Evolutionary conservation across 2,888 invertebrate species (phyloP).

Genomic region (Ormyrus nitidulus): DNA sequence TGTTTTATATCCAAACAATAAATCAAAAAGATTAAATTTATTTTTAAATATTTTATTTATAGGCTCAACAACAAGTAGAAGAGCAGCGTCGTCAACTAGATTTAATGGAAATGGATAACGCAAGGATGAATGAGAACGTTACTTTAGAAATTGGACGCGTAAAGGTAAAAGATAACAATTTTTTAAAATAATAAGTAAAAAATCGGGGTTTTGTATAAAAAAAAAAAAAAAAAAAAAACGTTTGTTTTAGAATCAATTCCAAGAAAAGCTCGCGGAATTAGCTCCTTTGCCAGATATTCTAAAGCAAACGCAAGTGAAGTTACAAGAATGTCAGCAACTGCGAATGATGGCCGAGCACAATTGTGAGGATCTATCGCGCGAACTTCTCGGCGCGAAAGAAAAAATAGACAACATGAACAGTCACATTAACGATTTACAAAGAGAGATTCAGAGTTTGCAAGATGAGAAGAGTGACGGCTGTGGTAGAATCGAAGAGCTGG

Average conservation of each 20-base stretch:
- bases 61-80: slow-evolving; percentile 84
- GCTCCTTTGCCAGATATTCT: slow-evolving; percentile 83
- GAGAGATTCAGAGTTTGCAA: slow-evolving; percentile 65
- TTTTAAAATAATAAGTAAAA: not conserved
- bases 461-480: slow-evolving; percentile 62
- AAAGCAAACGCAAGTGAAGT: slow-evolving; percentile 81
- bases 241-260: slow-evolving; percentile 78
- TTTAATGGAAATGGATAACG: slow-evolving; percentile 84
- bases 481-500: slow-evolving; percentile 69
- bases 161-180: slow-evolving; percentile 72
- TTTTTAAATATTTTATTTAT: slow-evolving; percentile 57
- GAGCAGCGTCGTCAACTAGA: slow-evolving; percentile 84
- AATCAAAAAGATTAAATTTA: not conserved
- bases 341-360: slow-evolving; percentile 82
- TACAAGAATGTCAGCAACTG: slow-evolving; percentile 83
- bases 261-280: slow-evolving; percentile 83
- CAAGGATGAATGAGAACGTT: slow-evolving; percentile 83
- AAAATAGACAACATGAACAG: slow-evolving; percentile 76
- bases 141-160: slow-evolving; percentile 83
- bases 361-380: slow-evolving; percentile 81
- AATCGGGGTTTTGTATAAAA: not conserved
- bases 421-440: slow-evolving; percentile 69
- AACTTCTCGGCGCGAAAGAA: slow-evolving; percentile 80
- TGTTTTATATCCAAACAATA: too few species aligned
- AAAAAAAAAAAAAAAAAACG: too few species aligned